Conservation (phyloP, 1,140 invertebrate genomes). For the Cepaea nemoralis region DNA sequence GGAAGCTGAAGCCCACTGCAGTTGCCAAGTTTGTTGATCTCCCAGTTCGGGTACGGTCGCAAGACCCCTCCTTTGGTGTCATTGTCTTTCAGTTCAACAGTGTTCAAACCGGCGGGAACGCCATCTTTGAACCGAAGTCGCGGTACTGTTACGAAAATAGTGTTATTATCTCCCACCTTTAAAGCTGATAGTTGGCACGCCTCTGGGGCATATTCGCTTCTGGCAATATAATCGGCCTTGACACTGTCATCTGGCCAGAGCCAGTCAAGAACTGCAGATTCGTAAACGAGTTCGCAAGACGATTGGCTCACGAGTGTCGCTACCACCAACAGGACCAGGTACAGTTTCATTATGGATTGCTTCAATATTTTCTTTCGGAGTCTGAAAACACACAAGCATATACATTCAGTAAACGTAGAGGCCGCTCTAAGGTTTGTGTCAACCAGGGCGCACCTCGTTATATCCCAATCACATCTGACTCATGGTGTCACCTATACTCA, state of each 20-base stretch:
- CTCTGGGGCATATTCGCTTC: not conserved
- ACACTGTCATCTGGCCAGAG: not conserved
- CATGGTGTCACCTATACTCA: too few relatives aligned
- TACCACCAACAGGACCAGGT: not conserved
- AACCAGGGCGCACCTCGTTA: too few relatives aligned
- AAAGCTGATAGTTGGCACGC: not conserved
- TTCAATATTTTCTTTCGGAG: too few relatives aligned
- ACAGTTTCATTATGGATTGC: too few relatives aligned
- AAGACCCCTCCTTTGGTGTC: not conserved
- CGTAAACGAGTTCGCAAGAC: not conserved
- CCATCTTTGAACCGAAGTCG: constrained; percentile 1
- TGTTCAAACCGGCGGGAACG: constrained; percentile 17
- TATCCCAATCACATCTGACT: too few relatives aligned
- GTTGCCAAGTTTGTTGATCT: constrained; percentile 15
- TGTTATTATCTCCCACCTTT: not conserved
- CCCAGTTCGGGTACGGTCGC: constrained; percentile 4
- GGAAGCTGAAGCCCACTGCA: constrained; percentile 13
- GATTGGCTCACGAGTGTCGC: not conserved
- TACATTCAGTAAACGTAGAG: too few relatives aligned
- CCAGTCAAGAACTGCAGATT: not conserved
- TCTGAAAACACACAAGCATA: too few relatives aligned
- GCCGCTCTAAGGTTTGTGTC: too few relatives aligned
- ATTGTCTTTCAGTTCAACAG: not conserved
- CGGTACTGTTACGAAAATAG: constrained; percentile 8
- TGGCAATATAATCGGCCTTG: not conserved